These are phyloP conservation scores for Alouatta palliata DNA, from an alignment of 2,113 vertebrate genomes.

Conservation along the genomic window DNA sequence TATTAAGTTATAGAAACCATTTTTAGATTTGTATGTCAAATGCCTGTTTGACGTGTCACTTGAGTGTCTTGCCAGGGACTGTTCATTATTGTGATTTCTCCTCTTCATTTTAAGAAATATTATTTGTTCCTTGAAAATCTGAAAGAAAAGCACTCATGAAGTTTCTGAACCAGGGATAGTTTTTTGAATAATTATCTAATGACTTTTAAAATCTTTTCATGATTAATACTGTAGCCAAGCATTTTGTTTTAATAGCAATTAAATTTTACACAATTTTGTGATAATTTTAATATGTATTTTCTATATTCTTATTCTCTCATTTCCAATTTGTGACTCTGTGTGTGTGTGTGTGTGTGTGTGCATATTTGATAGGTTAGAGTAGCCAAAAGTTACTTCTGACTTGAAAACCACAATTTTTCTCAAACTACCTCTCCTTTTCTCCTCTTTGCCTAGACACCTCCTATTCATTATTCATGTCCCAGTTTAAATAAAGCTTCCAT, in stretches of 20 bases:
- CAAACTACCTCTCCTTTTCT: background rate
- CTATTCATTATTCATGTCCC: background rate
- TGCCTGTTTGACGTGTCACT: background rate
- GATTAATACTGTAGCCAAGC: background rate
- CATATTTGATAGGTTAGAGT: background rate
- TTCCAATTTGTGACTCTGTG: background rate
- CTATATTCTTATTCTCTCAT: background rate
- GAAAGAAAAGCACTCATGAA: background rate
- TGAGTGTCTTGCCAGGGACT: background rate
- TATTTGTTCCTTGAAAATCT: background rate
- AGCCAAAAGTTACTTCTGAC: background rate
- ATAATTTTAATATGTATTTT: background rate
- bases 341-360: background rate
- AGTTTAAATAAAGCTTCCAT: background rate
- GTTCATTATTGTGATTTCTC: background rate
- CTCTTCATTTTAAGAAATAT: background rate
- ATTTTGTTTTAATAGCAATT: background rate
- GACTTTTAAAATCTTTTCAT: background rate
- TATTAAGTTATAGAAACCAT: background rate
- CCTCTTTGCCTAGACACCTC: background rate
- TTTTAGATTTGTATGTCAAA: background rate
- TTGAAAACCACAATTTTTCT: background rate
- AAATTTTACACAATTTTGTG: background rate
- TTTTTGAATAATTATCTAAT: slow-evolving; percentile 5
- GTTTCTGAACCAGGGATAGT: background rate